Conservation (phyloP, 2,113 vertebrate genomes). For the Centropus unirufus region DNA sequence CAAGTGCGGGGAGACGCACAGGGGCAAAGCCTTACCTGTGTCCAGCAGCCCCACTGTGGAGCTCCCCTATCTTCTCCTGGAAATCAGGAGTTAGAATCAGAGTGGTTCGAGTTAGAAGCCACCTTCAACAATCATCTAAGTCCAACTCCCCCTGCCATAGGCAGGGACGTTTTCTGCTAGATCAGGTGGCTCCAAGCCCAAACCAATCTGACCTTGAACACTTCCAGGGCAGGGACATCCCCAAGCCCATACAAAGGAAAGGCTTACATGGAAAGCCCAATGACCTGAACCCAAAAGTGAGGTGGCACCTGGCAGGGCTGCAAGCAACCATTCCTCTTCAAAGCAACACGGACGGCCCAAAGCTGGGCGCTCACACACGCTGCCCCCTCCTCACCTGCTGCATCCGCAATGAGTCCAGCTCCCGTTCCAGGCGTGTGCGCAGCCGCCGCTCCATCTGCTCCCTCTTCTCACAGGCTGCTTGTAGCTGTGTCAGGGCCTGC, state of each 20-base stretch:
- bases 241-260: neutral
- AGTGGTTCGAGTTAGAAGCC: neutral
- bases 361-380: neutral
- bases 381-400: conserved; percentile 79
- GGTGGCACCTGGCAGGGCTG: neutral
- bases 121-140: neutral
- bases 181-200: neutral
- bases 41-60: neutral
- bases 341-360: fast-evolving
- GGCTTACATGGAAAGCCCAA: neutral
- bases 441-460: conserved; percentile 88
- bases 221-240: neutral
- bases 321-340: neutral
- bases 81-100: neutral
- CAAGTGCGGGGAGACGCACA: fast-evolving
- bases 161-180: neutral
- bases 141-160: neutral
- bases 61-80: neutral
- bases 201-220: neutral
- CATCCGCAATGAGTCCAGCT: conserved; percentile 83
- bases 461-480: conserved; percentile 83
- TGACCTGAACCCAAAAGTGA: neutral
- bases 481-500: conserved; percentile 85
- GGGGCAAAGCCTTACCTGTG: neutral
- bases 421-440: conserved; percentile 84